phyloP scores from a whole-genome alignment of 2,888 invertebrate genomes.

The Eristalis arbustorum region DNA sequence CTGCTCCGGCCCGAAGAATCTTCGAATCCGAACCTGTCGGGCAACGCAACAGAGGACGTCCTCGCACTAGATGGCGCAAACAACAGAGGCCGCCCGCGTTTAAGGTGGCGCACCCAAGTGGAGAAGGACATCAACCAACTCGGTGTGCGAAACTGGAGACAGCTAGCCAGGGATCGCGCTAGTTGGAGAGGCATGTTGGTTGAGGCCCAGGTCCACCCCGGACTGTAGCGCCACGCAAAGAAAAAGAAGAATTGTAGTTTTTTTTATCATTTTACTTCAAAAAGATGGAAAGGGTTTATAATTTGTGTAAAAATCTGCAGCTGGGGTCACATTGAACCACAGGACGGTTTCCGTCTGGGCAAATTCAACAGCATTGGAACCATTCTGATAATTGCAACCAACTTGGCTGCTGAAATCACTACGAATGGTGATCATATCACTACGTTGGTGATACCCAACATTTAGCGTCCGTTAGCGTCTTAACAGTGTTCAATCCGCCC shows the following conservation, averaged over 20 bases:
- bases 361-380: slow-evolving; percentile 97
- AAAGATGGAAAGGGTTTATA: slow-evolving; percentile 67
- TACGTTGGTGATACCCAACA: slow-evolving; percentile 99
- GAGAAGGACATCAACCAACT: too few relatives aligned
- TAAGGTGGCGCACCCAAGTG: too few relatives aligned
- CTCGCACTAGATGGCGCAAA: too few relatives aligned
- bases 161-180: too few relatives aligned
- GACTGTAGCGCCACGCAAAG: too few relatives aligned
- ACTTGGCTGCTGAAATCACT: slow-evolving; percentile 98
- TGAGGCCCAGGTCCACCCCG: too few relatives aligned
- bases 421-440: slow-evolving; percentile 98
- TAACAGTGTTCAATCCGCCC: slow-evolving; percentile 97
- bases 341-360: slow-evolving; percentile 97
- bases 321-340: slow-evolving; percentile 95
- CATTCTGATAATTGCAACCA: slow-evolving; percentile 98
- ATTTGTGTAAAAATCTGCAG: slow-evolving; percentile 81
- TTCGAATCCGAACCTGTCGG: too few relatives aligned
- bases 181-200: too few relatives aligned
- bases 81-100: too few relatives aligned
- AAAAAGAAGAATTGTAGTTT: neutral
- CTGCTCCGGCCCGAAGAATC: too few relatives aligned
- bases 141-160: too few relatives aligned
- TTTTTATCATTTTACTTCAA: slow-evolving; percentile 37
- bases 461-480: slow-evolving; percentile 96
- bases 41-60: too few relatives aligned